Base-by-base conservation (phyloP, 2,888 invertebrate genomes). In the Parasteatoda lunata region DNA sequence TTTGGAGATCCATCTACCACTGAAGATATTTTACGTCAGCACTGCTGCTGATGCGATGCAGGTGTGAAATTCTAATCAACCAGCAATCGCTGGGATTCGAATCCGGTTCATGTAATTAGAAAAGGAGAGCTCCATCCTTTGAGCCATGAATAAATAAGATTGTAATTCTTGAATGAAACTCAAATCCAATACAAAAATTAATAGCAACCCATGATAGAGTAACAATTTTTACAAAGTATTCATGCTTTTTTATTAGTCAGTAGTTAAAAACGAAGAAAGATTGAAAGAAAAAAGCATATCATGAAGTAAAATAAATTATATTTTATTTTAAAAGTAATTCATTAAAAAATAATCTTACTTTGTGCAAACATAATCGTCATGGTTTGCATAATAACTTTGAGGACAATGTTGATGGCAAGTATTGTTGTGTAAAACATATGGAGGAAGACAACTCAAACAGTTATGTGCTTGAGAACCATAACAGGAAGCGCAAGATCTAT, bases 361-460 rank as follows among this genome's bases (percentile, higher is more conserved):
- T 45, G 77, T 81, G 76, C 90, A 90, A 92, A 96, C 96, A 89
- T 96, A 94, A 90, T 95, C 95, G 90, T 95, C 95, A 91, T 2
- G 30, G 30, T 96, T 96, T 9, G 95, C 94, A 91, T 94, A 96
- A 91, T 94, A 95, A 69, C 95, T 95, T 78, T 93, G 93, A 2
- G 96, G 96, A 91, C 97, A 97, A 84, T 89, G 83, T 89, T 52
- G 11, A 9, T 45, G 30, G 52, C 87, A 88, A n/a, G 73, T 69
- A 11, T 51, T 68, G 54, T 88, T 75, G 48, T 65, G 15, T 30
- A 84, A 65, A 51, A 69, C 65, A 69, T 72, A 68, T 5, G 65
- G 13, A 66, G 49, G n/a, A n/a, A 66, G 8, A 64, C 88, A 88
- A 45, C 51, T 52, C 4, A 77, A 5, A 77, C 90, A 90, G 13